These are phyloP conservation scores for Clarias platycephalus DNA, from an alignment of 2,797 vertebrate species.

Conservation along the genomic window DNA sequence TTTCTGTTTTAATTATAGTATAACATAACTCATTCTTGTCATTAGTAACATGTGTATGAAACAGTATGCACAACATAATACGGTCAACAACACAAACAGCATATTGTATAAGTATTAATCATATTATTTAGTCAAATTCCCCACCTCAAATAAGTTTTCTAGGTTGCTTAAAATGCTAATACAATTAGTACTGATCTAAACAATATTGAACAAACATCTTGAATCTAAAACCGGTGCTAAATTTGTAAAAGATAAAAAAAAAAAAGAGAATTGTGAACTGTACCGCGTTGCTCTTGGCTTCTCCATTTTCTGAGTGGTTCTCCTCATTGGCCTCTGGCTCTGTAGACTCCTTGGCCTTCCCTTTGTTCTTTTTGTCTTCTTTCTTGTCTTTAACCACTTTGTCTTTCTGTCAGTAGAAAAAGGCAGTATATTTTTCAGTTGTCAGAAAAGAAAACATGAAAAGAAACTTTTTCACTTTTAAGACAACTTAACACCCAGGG, in stretches of 20 bases:
- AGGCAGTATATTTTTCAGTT: background rate
- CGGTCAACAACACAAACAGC: background rate
- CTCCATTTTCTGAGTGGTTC: slow-evolving; percentile 93
- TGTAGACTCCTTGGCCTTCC: slow-evolving; percentile 81
- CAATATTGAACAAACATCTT: background rate
- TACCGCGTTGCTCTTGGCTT: slow-evolving; percentile 89
- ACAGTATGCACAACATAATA: background rate
- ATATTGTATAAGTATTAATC: background rate
- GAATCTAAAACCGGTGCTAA: background rate
- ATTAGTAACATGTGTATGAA: background rate
- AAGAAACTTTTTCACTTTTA: background rate
- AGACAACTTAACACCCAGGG: background rate
- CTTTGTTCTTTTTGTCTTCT: slow-evolving; percentile 88
- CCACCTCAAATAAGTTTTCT: background rate
- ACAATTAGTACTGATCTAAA: background rate
- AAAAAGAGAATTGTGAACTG: background rate
- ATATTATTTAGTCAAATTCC: background rate
- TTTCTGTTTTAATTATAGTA: background rate
- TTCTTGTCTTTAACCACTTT: slow-evolving; percentile 87
- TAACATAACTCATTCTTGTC: background rate
- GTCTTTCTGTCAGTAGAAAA: slow-evolving; percentile 77
- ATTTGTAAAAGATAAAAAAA: background rate
- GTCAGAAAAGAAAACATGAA: background rate
- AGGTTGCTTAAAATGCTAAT: background rate
- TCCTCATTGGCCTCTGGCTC: slow-evolving; percentile 89